phyloP scores from a whole-genome alignment of 2,113 vertebrate species.

The Nerophis lumbriciformis region DNA sequence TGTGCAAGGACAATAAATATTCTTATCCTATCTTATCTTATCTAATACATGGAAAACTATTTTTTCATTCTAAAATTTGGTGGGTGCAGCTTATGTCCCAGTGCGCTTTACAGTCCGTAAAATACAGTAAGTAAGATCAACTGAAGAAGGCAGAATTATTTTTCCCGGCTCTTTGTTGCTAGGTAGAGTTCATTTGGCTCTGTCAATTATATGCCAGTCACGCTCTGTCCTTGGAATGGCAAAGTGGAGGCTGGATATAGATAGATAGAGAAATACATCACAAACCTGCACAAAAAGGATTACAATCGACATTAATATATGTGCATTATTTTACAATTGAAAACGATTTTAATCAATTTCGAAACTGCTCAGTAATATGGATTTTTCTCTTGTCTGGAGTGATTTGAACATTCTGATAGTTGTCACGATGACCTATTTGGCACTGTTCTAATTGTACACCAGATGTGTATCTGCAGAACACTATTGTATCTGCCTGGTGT shows the following conservation, averaged over 20 bases:
- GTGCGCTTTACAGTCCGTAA: no score
- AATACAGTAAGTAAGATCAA: no score
- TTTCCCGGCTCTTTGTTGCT: no score
- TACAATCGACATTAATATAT: not conserved
- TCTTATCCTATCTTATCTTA: no score
- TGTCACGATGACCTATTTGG: conserved; percentile 65
- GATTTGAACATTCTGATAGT: conserved; percentile 62
- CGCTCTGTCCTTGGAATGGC: not conserved
- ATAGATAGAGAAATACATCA: not conserved
- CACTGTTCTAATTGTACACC: conserved; percentile 62
- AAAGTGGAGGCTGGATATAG: not conserved
- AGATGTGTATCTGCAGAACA: conserved; percentile 58
- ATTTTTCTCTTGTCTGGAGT: conserved; percentile 28
- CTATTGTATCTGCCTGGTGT: conserved; percentile 52
- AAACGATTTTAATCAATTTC: not conserved
- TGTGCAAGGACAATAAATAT: no score
- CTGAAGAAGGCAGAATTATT: no score
- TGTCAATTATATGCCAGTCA: not conserved
- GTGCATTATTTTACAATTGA: not conserved
- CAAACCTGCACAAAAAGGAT: not conserved
- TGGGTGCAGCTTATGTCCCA: no score
- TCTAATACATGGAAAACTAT: no score
- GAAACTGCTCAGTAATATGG: not conserved
- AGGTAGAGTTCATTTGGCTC: no score
- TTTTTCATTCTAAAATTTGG: no score